A percentile compares a stretch with the other conserved stretches of the same genome.
phyloP scores from a whole-genome alignment of 2,113 vertebrate genomes.

The Gnathonemus longibarbis region DNA sequence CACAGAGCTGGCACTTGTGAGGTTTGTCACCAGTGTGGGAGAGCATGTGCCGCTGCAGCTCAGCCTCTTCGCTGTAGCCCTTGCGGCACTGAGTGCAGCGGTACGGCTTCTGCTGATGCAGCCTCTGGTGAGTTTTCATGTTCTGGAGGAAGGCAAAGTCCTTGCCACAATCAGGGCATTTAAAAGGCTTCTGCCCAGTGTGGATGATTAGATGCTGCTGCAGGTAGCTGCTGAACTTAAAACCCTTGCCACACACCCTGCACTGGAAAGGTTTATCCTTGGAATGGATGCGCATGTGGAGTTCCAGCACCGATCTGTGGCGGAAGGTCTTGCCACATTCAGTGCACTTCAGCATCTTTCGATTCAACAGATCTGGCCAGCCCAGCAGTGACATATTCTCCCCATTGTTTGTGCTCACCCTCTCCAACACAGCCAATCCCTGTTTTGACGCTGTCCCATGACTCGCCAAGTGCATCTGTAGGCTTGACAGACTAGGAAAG shows the following conservation, averaged over 20 bases:
- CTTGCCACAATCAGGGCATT: constrained; percentile 65
- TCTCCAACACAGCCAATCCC: constrained; percentile 21
- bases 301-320: constrained; percentile 63
- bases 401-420: constrained; percentile 23
- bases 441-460: constrained; percentile 42
- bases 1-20: constrained; percentile 60
- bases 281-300: constrained; percentile 67
- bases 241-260: constrained; percentile 61
- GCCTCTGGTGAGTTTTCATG: constrained; percentile 64
- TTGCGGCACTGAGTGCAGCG: constrained; percentile 67
- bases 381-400: constrained; percentile 32
- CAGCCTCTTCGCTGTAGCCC: constrained; percentile 62
- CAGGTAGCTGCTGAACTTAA: constrained; percentile 64
- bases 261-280: constrained; percentile 65
- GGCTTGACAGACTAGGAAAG: constrained; percentile 47
- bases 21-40: constrained; percentile 64
- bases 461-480: constrained; percentile 49
- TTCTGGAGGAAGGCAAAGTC: constrained; percentile 69
- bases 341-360: constrained; percentile 52
- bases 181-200: constrained; percentile 64
- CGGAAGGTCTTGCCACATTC: constrained; percentile 64
- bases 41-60: constrained; percentile 63
- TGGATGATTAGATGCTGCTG: constrained; percentile 68
- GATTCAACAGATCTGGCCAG: constrained; percentile 33
- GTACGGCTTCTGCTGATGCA: constrained; percentile 66